These are phyloP conservation scores for Panagrolaimus sp. DNA, from an alignment of 1,140 invertebrate species.

Conservation along the genomic window DNA sequence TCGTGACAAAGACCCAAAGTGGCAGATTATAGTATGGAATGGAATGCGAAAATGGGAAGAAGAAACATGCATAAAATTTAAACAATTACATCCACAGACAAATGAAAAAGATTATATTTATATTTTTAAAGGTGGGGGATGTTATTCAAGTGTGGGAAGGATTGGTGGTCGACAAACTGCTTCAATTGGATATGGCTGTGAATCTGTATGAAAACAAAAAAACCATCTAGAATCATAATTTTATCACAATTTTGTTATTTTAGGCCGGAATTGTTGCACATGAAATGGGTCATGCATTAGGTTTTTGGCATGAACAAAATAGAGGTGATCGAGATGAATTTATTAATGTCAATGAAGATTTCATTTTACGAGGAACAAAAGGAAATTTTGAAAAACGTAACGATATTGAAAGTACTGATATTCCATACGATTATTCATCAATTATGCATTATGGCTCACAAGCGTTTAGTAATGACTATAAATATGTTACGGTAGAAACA, in stretches of 20 bases:
- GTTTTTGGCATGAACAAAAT: slow-evolving; percentile 63
- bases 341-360: slow-evolving; percentile 54
- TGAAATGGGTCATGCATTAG: slow-evolving; percentile 63
- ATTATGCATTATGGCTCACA: slow-evolving; percentile 59
- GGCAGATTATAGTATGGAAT: slow-evolving; percentile 42
- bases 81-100: slow-evolving; percentile 23
- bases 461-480: slow-evolving; percentile 57
- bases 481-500: slow-evolving; percentile 56
- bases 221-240: no score
- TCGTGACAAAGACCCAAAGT: slow-evolving; percentile 38
- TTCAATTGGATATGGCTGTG: slow-evolving; percentile 56
- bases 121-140: slow-evolving; percentile 53
- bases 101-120: slow-evolving; percentile 46
- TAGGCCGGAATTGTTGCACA: slow-evolving; percentile 60
- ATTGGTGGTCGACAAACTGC: slow-evolving; percentile 51
- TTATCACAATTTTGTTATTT: slow-evolving; percentile 18
- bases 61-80: slow-evolving; percentile 54
- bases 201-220: slow-evolving; percentile 39
- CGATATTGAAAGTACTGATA: slow-evolving; percentile 56
- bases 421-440: slow-evolving; percentile 59
- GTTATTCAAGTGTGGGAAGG: slow-evolving; percentile 56
- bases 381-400: slow-evolving; percentile 47
- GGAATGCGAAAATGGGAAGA: slow-evolving; percentile 53
- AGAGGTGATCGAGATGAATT: slow-evolving; percentile 61
- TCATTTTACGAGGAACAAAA: slow-evolving; percentile 52